Evolutionary conservation across 2,888 invertebrate genomes (phyloP).

Genomic region (Dynastes tityus): DNA sequence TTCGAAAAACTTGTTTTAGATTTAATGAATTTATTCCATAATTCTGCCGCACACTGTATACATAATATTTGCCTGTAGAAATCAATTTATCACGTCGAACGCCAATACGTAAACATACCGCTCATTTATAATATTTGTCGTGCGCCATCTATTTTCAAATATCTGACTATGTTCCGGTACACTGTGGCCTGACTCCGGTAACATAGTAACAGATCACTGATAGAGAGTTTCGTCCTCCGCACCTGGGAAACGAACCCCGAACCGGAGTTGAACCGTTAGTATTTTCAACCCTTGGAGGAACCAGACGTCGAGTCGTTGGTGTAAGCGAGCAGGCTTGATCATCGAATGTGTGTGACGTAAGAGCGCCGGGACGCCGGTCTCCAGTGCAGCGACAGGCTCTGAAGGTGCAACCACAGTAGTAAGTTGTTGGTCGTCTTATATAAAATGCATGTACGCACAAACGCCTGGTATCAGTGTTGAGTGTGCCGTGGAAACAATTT

Average conservation of each 20-base stretch:
- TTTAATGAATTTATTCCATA: too few species aligned
- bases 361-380: conserved; percentile 63
- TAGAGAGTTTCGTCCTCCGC: background rate
- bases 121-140: background rate
- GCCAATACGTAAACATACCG: background rate
- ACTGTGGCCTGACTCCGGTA: background rate
- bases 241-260: conserved; percentile 54
- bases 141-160: conserved; percentile 42
- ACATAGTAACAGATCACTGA: conserved; percentile 36
- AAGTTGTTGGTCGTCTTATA: conserved; percentile 52
- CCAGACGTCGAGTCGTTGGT: conserved; percentile 43
- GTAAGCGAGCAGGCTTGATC: conserved; percentile 47
- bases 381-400: conserved; percentile 60
- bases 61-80: background rate
- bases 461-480: conserved; percentile 57
- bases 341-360: conserved; percentile 61
- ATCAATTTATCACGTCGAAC: too few species aligned
- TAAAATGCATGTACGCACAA: conserved; percentile 61
- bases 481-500: conserved; percentile 57
- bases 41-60: too few species aligned
- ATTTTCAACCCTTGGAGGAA: conserved; percentile 36
- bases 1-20: too few species aligned
- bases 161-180: background rate
- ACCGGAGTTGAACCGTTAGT: conserved; percentile 8
- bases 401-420: conserved; percentile 54